Conservation (phyloP, 2,797 vertebrate species). For the Vireo griseus region DNA sequence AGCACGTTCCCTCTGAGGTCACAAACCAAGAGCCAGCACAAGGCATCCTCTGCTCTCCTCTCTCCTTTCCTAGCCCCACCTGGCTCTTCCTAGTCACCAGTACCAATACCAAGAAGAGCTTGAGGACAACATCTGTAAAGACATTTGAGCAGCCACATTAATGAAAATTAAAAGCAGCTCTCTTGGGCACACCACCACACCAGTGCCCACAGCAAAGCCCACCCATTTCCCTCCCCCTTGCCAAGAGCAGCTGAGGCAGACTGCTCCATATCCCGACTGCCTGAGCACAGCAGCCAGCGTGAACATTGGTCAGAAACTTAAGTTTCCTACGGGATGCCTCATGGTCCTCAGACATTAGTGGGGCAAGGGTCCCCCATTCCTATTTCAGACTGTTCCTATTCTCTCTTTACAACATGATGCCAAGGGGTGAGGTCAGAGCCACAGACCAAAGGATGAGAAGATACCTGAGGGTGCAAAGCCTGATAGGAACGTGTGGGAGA, state of each 20-base stretch:
- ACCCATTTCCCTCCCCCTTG: not conserved
- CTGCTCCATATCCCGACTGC: not conserved
- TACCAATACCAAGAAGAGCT: not conserved
- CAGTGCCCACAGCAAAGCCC: not conserved
- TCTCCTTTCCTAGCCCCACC: not conserved
- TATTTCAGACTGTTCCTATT: not conserved
- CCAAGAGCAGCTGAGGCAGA: not conserved
- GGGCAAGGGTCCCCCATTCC: rapidly evolving
- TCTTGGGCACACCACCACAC: not conserved
- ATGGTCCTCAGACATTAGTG: not conserved
- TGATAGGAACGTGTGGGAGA: not conserved
- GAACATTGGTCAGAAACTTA: not conserved
- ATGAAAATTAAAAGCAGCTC: not conserved
- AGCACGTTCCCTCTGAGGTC: not conserved
- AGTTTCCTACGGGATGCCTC: not conserved
- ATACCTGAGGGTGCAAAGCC: not conserved
- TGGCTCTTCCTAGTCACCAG: not conserved
- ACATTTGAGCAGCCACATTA: not conserved
- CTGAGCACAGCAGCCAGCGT: not conserved
- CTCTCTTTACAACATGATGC: not conserved
- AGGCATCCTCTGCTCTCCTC: not conserved
- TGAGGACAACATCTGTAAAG: not conserved
- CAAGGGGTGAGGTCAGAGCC: not conserved
- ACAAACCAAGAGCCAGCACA: not conserved
- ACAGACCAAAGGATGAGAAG: not conserved